These are phyloP conservation scores for Callocephalon fimbriatum DNA, from an alignment of 2,113 vertebrate species.

Conservation along the genomic window DNA sequence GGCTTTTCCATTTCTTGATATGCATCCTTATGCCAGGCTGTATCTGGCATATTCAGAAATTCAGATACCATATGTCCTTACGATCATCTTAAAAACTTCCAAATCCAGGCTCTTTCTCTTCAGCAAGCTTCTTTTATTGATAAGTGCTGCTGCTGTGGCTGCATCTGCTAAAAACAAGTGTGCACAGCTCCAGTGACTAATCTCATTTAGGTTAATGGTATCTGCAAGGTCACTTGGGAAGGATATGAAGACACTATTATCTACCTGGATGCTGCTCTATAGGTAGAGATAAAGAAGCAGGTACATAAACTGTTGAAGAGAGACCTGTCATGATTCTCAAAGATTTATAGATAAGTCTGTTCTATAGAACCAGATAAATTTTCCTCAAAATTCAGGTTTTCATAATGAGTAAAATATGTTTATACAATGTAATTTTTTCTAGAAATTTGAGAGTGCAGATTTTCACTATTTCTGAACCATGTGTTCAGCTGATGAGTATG, in stretches of 20 bases:
- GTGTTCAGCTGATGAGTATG: background rate
- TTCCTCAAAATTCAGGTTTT: background rate
- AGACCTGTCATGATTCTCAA: background rate
- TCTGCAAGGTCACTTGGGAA: slow-evolving; percentile 46
- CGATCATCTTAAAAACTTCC: slow-evolving; percentile 51
- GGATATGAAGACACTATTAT: background rate
- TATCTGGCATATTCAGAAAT: slow-evolving; percentile 46
- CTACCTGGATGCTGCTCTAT: background rate
- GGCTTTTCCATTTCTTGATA: background rate
- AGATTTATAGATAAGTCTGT: background rate
- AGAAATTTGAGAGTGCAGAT: background rate
- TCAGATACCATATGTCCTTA: slow-evolving; percentile 50
- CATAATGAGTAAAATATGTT: background rate
- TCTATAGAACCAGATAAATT: background rate
- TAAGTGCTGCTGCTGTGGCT: slow-evolving; percentile 47
- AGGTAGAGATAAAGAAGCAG: background rate
- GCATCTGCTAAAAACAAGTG: slow-evolving; percentile 33
- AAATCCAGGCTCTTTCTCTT: background rate
- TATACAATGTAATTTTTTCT: background rate
- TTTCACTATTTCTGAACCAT: background rate
- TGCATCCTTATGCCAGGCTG: slow-evolving; percentile 40
- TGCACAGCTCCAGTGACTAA: slow-evolving; percentile 2
- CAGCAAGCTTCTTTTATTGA: background rate
- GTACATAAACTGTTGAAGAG: background rate
- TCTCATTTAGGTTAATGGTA: slow-evolving; percentile 19